Base-by-base conservation (phyloP, 2,888 invertebrate genomes). In the Eupithecia subfuscata region DNA sequence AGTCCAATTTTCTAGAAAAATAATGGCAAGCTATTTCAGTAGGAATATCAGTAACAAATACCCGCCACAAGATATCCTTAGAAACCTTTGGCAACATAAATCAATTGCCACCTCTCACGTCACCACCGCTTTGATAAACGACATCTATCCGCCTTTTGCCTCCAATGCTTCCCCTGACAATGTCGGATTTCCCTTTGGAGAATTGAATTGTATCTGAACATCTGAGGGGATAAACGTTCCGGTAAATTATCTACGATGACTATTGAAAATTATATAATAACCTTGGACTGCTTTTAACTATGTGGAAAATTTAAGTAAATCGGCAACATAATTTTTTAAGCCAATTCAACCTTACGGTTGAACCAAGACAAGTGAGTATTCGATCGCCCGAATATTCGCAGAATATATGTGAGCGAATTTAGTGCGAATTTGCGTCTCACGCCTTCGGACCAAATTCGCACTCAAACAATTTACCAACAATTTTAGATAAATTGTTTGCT, bases 101-200 rank as follows among this genome's bases (percentile, higher is more conserved):
- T 75, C 75, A 73, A 73, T 70, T 73, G 75, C 18, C 60, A 43
- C 69, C 48, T 70, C 63, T 40, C 43, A 65, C 43, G 14, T 30
- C 30, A 30, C 64, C 37, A 40, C n/a, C 63, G 69, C 65, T 25
- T 67, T 75, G 75, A 75, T 73, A 67, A 73, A 73, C 70, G 75
- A 75, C 69, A 12, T 75, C 60, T n/a, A 37, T 40, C 40, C 67
- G 12, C 22, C 22, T 40, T 67, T 37, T 37, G 40, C 67, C 40
- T 40, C 40, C 40, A 67, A 67, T 67, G 67, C 40, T 37, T 64
- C 67, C 40, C 12, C 12, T 22, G 30, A 64, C 64, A 64, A 67
- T 40, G 67, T 37, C n/a, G 37, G 34, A 40, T 37, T 67, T 67
- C 67, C 67, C 22, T 22, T 43, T 25, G n/a, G 40, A 68, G 22